Evolutionary conservation across 2,888 invertebrate species (phyloP).

Genomic region (Neoscelio sp.): DNA sequence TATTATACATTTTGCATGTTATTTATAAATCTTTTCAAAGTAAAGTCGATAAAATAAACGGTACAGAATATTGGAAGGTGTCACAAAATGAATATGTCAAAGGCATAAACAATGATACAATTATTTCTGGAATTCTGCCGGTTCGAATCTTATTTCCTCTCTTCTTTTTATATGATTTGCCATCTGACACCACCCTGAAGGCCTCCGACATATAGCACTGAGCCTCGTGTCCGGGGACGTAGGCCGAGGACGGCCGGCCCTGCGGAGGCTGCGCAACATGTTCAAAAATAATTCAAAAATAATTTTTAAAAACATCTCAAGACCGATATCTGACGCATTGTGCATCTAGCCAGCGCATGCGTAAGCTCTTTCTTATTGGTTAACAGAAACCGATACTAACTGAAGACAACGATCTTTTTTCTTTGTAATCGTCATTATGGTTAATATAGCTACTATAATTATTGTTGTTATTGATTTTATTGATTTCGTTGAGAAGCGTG

Average conservation of each 20-base stretch:
- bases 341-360: constrained; percentile 83
- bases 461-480: constrained; percentile 10
- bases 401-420: constrained; percentile 20
- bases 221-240: constrained; percentile 84
- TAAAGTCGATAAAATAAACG: too few relatives aligned
- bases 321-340: constrained; percentile 84
- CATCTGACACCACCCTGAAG: constrained; percentile 73
- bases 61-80: constrained; percentile 28
- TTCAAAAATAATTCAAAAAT: constrained; percentile 56
- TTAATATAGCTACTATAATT: constrained; percentile 16
- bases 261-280: constrained; percentile 79
- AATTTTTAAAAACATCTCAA: constrained; percentile 68
- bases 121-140: constrained; percentile 61
- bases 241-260: constrained; percentile 81
- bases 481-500: constrained; percentile 39
- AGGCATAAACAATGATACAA: constrained; percentile 31
- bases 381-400: constrained; percentile 42
- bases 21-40: too few relatives aligned
- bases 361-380: constrained; percentile 71
- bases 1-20: too few relatives aligned
- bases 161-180: constrained; percentile 74
- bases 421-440: constrained; percentile 33
- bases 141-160: constrained; percentile 68
- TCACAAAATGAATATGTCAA: constrained; percentile 12
- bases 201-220: constrained; percentile 83